A percentile compares a stretch with the other conserved stretches of the same genome.
Conservation (phyloP, 2,797 vertebrate species). For the Discoglossus pictus region DNA sequence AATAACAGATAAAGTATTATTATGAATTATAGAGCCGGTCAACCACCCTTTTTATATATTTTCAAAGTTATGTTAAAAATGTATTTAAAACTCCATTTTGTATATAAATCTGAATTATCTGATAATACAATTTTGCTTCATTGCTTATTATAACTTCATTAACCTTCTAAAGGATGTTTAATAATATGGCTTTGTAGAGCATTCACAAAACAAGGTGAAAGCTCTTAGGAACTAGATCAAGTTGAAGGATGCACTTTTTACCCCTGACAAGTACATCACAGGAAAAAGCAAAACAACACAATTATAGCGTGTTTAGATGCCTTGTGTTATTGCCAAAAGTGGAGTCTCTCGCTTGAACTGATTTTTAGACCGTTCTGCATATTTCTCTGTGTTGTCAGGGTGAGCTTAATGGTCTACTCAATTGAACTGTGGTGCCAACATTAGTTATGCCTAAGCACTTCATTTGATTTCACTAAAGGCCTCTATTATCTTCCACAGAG, state of each 20-base stretch:
- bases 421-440: not conserved
- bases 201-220: no score
- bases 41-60: no score
- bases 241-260: constrained; percentile 6
- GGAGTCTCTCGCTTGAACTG: constrained; percentile 34
- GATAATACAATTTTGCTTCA: no score
- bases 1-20: no score
- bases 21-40: no score
- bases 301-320: constrained; percentile 12
- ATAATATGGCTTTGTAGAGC: no score
- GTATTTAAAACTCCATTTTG: no score
- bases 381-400: constrained; percentile 22
- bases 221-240: constrained; percentile 12
- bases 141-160: no score
- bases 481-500: not conserved
- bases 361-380: constrained; percentile 22
- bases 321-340: constrained; percentile 36
- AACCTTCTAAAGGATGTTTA: no score
- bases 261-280: constrained; percentile 14
- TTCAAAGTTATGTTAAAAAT: no score
- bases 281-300: constrained; percentile 26
- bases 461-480: not conserved
- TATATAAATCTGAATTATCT: no score
- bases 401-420: constrained; percentile 13
- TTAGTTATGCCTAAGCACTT: constrained; percentile 12